Base-by-base conservation (phyloP, 2,888 invertebrate genomes). In the Germaria angustata region DNA sequence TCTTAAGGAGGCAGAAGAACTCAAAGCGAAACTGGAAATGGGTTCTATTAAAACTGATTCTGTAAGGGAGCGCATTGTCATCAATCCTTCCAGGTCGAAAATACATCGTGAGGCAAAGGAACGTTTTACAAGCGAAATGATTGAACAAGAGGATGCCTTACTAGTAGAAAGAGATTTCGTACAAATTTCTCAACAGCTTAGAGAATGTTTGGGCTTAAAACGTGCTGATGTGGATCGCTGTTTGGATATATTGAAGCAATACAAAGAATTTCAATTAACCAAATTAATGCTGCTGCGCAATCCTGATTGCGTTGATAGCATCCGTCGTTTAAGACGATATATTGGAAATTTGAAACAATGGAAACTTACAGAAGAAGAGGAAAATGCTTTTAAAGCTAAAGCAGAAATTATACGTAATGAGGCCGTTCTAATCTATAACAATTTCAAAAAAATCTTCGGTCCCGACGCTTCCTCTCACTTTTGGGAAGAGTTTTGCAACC, bases 271-370 rank as follows among this genome's bases (percentile, higher is more conserved):
- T 11, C 88, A 90, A 57, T 59, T 91, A 7, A 94, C 94, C 81
- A 94, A 95, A 0, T 90, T 96, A 22, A 96, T 96, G 95, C 90
- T 97, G 49, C 93, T 96, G 73, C 96, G 96, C 86, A 95, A 96
- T 92, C 95, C 96, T 0, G 94, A 94, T 55, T 93, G 95, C 85
- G 93, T 97, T 55, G 95, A 96, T 87, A 96, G 96, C 0, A 93
- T 96, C 66, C 95, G 95, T 86, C 93, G 95, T 80, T 92, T 96
- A 90, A 92, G 95, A 15, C 93, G 94, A 53, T 97, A 97, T 90
- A 94, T 96, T 41, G 97, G 97, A 7, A 96, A 96, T 90, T 91
- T 94, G 2, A 93, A 93, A 5, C 93, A 94, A 15, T 96, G 96
- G 96, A 94, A 94, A 85, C 92, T 94, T 80, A 91, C 90, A 2